phyloP scores from a whole-genome alignment of 2,113 vertebrate genomes.

The Aldabrachelys gigantea region DNA sequence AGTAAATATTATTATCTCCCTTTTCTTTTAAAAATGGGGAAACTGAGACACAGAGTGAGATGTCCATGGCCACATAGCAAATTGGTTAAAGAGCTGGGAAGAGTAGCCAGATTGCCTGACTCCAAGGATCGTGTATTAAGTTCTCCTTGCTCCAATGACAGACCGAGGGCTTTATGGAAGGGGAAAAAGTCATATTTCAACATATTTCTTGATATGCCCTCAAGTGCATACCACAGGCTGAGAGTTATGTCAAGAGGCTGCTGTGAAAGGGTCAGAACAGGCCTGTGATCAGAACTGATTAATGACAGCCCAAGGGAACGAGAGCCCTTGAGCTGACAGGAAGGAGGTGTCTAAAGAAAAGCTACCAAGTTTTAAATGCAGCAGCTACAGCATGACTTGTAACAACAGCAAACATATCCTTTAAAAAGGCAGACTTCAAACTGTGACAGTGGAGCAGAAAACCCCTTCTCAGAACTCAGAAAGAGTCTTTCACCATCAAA shows the following conservation, averaged over 20 bases:
- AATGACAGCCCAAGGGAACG: conserved; percentile 61
- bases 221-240: conserved; percentile 48
- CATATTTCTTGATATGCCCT: conserved; percentile 40
- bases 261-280: conserved; percentile 61
- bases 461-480: background rate
- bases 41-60: background rate
- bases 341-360: conserved; percentile 46
- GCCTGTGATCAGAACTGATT: conserved; percentile 69
- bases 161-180: background rate
- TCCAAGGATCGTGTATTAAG: conserved; percentile 30
- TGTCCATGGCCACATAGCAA: conserved; percentile 26
- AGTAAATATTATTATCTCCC: background rate
- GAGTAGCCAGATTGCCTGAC: conserved; percentile 32
- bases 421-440: background rate
- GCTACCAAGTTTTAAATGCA: conserved; percentile 10
- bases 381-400: fast-evolving
- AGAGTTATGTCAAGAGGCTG: conserved; percentile 69
- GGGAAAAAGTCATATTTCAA: conserved; percentile 43
- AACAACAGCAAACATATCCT: background rate
- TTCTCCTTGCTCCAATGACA: conserved; percentile 56
- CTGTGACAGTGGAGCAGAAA: background rate
- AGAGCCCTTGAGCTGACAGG: conserved; percentile 70
- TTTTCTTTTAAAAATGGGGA: background rate
- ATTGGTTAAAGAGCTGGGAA: conserved; percentile 29
- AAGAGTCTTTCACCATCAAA: background rate